Evolutionary conservation across 1,140 invertebrate species (phyloP).

Genomic region (Calephelis nemesis): DNA sequence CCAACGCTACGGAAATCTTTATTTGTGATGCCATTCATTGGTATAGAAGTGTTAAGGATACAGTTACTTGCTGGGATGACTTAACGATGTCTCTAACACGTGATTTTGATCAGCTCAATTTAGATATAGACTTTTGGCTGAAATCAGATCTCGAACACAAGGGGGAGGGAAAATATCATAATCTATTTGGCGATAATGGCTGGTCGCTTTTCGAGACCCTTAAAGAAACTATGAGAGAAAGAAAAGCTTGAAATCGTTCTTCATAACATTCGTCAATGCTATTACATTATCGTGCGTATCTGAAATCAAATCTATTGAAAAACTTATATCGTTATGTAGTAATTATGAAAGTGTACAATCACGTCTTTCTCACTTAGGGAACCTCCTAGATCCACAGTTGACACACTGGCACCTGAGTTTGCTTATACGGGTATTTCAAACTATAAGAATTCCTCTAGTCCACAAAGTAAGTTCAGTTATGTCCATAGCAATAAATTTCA

Average conservation of each 20-base stretch:
- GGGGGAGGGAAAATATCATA: constrained; percentile 42
- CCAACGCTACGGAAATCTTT: constrained; percentile 42
- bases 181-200: constrained; percentile 46
- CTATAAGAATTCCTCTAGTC: constrained; percentile 15
- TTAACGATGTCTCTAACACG: constrained; percentile 30
- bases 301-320: no score
- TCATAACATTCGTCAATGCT: no score
- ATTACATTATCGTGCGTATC: constrained; percentile 22
- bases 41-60: constrained; percentile 30
- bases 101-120: constrained; percentile 43
- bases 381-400: constrained; percentile 26
- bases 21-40: constrained; percentile 42
- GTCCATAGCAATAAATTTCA: constrained; percentile 11
- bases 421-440: constrained; percentile 25
- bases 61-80: constrained; percentile 37
- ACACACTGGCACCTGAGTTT: constrained; percentile 41
- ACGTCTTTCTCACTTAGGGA: constrained; percentile 29
- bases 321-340: constrained; percentile 21
- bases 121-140: constrained; percentile 39
- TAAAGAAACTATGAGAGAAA: constrained; percentile 23
- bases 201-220: constrained; percentile 40
- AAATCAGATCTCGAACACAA: constrained; percentile 46
- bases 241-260: constrained; percentile 35
- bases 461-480: no score
- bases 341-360: constrained; percentile 36